Evolutionary conservation across 2,888 invertebrate species (phyloP).

Genomic region (Torymus tubicola): DNA sequence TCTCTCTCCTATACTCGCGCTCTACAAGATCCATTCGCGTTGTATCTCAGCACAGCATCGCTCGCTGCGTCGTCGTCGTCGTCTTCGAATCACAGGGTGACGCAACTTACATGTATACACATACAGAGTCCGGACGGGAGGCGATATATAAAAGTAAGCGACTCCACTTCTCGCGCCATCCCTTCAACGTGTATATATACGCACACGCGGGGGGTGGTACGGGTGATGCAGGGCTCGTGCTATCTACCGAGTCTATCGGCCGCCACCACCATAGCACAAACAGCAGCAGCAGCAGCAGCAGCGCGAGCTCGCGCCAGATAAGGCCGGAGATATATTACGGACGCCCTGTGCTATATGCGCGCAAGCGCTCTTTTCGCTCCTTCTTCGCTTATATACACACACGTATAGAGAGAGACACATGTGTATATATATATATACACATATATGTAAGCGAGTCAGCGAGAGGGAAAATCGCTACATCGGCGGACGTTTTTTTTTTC

Average conservation of each 20-base stretch:
- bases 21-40: no score
- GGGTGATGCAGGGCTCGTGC: conserved; percentile 65
- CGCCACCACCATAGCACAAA: conserved; percentile 67
- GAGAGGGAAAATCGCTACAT: conserved; percentile 62
- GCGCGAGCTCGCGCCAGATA: conserved; percentile 66
- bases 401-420: no score
- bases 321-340: conserved; percentile 75
- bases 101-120: conserved; percentile 45
- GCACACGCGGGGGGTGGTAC: no score
- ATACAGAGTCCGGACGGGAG: conserved; percentile 49
- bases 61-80: no score
- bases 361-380: conserved; percentile 37
- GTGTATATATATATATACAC: no score
- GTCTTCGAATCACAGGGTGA: no score
- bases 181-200: conserved; percentile 64
- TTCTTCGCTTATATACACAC: conserved; percentile 17
- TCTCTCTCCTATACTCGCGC: no score
- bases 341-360: conserved; percentile 64
- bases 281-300: conserved; percentile 62
- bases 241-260: conserved; percentile 76
- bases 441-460: conserved; percentile 27
- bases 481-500: conserved; percentile 45
- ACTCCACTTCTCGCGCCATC: conserved; percentile 62
- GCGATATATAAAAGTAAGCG: conserved; percentile 74
- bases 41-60: no score